Conservation (phyloP, 2,113 vertebrate species). For the Herpailurus yagouaroundi region DNA sequence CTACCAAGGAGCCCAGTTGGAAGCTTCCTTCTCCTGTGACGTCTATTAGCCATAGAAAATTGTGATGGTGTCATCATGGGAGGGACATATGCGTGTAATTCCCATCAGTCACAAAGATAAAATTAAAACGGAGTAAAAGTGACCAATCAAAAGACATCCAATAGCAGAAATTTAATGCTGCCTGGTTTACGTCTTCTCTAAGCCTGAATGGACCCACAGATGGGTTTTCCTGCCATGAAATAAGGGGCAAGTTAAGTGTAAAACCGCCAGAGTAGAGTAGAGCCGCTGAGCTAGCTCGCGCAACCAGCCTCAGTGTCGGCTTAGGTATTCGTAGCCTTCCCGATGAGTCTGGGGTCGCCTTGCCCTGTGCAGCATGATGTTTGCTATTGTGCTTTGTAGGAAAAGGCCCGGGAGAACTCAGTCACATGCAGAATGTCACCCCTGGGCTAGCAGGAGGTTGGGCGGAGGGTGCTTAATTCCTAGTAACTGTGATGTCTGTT, state of each 20-base stretch:
- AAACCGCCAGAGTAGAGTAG: not conserved
- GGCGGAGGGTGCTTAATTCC: not conserved
- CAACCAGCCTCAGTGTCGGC: too few relatives aligned
- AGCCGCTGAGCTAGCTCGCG: fast-evolving
- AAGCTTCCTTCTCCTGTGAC: not conserved
- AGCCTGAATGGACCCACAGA: not conserved
- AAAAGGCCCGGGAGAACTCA: not conserved
- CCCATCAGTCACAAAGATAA: not conserved
- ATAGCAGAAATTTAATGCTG: not conserved
- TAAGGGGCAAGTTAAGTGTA: not conserved
- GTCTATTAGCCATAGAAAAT: not conserved
- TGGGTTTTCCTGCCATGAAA: not conserved
- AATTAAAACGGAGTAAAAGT: not conserved
- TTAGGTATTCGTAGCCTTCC: not conserved
- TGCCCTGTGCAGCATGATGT: fast-evolving
- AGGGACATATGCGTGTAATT: not conserved
- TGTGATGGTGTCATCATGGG: not conserved
- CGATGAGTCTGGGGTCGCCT: not conserved
- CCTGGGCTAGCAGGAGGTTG: not conserved
- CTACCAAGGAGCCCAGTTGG: not conserved
- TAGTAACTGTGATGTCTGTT: not conserved
- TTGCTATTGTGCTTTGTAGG: not conserved
- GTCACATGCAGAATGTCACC: not conserved
- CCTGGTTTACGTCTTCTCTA: not conserved
- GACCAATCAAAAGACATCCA: not conserved